Evolutionary conservation across 1,140 invertebrate species (phyloP).

Genomic region (Drosophila grimshawi): DNA sequence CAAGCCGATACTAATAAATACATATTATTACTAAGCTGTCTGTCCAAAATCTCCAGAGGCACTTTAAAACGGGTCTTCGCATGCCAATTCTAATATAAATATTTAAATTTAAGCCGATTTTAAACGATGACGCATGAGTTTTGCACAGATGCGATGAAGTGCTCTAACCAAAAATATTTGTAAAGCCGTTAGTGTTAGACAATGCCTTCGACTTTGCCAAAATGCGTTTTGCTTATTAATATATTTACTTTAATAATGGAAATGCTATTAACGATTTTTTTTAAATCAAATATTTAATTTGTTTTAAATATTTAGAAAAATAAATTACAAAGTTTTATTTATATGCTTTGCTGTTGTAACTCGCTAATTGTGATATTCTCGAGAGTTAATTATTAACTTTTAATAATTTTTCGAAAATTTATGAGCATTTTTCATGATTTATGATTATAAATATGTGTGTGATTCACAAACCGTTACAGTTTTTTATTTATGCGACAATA

Average conservation of each 20-base stretch:
- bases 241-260: conserved; percentile 24
- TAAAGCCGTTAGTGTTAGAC: conserved; percentile 37
- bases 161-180: conserved; percentile 37
- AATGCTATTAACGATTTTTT: conserved; percentile 44
- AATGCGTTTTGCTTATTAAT: conserved; percentile 32
- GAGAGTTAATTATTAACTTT: conserved; percentile 59
- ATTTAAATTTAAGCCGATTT: conserved; percentile 19
- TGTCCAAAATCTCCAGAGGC: conserved; percentile 49
- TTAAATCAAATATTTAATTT: conserved; percentile 12
- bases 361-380: conserved; percentile 62
- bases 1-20: conserved; percentile 40
- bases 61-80: conserved; percentile 60
- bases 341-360: conserved; percentile 33
- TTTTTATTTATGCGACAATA: conserved; percentile 57
- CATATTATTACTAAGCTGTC: conserved; percentile 35
- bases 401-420: conserved; percentile 50
- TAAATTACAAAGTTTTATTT: conserved; percentile 34
- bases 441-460: conserved; percentile 55
- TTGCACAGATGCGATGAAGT: conserved; percentile 6
- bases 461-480: conserved; percentile 71
- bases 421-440: conserved; percentile 59
- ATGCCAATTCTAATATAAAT: conserved; percentile 34
- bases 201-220: conserved; percentile 70
- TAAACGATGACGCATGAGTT: conserved; percentile 23
- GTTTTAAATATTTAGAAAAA: neutral